Percentiles rank a stretch among this genome's conserved stretches.
These are phyloP conservation scores for Pseudanteris insignis DNA, from an alignment of 2,888 invertebrate species.

Conservation along the genomic window DNA sequence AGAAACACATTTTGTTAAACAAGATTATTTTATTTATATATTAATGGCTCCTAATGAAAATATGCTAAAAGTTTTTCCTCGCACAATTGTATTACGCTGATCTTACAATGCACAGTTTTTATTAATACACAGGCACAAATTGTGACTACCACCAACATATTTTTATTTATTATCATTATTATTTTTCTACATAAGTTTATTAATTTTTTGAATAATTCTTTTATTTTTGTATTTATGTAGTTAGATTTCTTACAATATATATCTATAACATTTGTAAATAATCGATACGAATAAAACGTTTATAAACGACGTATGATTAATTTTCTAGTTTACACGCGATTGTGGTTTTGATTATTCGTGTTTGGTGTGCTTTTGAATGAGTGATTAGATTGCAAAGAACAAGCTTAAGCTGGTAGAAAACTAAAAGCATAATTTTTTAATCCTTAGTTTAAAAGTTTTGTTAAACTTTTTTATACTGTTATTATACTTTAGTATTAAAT, in stretches of 20 bases:
- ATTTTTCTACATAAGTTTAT: not conserved
- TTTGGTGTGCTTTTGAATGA: slow-evolving; percentile 32
- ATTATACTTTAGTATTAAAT: not conserved
- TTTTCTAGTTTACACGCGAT: slow-evolving; percentile 20
- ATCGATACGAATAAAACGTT: slow-evolving; percentile 8
- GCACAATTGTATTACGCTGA: not conserved
- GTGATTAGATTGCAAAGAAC: slow-evolving; percentile 19
- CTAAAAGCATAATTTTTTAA: not conserved
- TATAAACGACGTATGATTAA: slow-evolving; percentile 15
- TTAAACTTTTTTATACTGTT: too few relatives aligned
- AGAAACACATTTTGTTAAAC: too few relatives aligned
- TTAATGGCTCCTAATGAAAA: too few relatives aligned
- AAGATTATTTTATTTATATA: too few relatives aligned
- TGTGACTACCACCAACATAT: slow-evolving; percentile 33
- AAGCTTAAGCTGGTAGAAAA: not conserved
- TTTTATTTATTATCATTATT: slow-evolving; percentile 3
- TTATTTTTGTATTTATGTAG: slow-evolving; percentile 18
- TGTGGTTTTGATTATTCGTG: slow-evolving; percentile 29
- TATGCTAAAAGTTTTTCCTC: too few relatives aligned
- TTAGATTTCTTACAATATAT: slow-evolving; percentile 7
- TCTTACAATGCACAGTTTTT: slow-evolving; percentile 4
- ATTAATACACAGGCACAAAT: slow-evolving; percentile 14
- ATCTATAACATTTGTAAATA: slow-evolving; percentile 16
- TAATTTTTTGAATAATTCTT: slow-evolving; percentile 1
- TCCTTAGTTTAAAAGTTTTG: too few relatives aligned